Percentiles rank a stretch among this genome's conserved stretches.
Evolutionary conservation across 2,888 invertebrate genomes (phyloP).

Genomic region (Hyposoter dolosus): DNA sequence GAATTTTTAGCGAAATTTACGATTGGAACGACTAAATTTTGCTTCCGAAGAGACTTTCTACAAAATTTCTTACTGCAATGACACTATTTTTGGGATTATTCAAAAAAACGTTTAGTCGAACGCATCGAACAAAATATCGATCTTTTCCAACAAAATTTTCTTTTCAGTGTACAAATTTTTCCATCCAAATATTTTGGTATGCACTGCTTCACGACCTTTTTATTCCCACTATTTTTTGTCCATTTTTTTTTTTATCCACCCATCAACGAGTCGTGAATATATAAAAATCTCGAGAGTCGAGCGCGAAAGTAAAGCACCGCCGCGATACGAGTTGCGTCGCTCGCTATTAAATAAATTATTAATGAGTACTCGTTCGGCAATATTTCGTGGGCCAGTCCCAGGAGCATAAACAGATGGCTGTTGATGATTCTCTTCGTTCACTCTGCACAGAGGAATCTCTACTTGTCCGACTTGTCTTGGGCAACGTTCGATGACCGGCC

Average conservation of each 20-base stretch:
- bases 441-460: constrained; percentile 13
- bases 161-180: not conserved
- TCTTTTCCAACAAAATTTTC: too few species aligned
- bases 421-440: constrained; percentile 16
- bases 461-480: constrained; percentile 49
- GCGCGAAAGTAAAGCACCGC: constrained; percentile 1
- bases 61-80: too few species aligned
- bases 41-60: too few species aligned
- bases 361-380: constrained; percentile 33
- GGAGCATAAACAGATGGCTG: constrained; percentile 58
- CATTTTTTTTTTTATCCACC: constrained; percentile 15
- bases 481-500: constrained; percentile 31
- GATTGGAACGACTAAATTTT: too few species aligned
- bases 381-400: constrained; percentile 4
- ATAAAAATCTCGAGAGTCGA: constrained; percentile 32
- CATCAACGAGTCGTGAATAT: constrained; percentile 23
- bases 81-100: too few species aligned
- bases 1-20: too few species aligned
- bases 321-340: not conserved
- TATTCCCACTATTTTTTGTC: constrained; percentile 4
- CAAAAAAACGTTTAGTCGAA: too few species aligned
- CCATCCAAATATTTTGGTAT: not conserved
- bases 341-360: constrained; percentile 54
- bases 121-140: too few species aligned
- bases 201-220: not conserved